A percentile compares a stretch with the other conserved stretches of the same genome.
phyloP scores from a whole-genome alignment of 1,140 invertebrate species.

The Anastatus disparis region DNA sequence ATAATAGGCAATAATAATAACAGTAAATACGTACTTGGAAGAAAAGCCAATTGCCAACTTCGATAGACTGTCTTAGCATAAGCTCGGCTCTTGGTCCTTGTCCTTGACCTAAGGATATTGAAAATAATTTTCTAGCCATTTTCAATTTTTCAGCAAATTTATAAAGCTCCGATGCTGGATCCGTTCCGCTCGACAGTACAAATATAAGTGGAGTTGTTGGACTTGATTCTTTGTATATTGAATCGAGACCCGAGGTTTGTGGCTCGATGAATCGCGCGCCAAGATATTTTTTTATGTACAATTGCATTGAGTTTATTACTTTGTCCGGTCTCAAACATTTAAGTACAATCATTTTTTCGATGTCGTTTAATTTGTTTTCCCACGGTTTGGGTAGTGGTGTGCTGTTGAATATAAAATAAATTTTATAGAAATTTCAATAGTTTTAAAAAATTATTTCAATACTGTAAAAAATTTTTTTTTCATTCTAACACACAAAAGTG shows the following conservation, averaged over 20 bases:
- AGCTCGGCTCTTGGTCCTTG: constrained; percentile 75
- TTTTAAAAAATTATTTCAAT: too few species aligned
- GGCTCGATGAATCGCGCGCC: constrained; percentile 76
- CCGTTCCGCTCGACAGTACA: constrained; percentile 77
- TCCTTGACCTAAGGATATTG: constrained; percentile 79
- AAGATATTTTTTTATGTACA: constrained; percentile 70
- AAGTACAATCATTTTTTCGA: constrained; percentile 77
- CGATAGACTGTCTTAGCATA: constrained; percentile 71
- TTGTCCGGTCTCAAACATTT: constrained; percentile 81
- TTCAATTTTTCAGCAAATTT: constrained; percentile 74
- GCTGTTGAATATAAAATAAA: too few species aligned
- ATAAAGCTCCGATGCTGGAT: constrained; percentile 74
- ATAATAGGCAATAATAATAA: too few species aligned
- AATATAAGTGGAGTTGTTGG: constrained; percentile 74
- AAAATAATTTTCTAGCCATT: constrained; percentile 70
- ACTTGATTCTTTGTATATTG: constrained; percentile 75
- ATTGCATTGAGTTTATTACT: constrained; percentile 76
- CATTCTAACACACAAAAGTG: too few species aligned
- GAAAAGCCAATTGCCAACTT: constrained; percentile 75
- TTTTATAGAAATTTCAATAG: too few species aligned
- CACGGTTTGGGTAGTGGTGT: constrained; percentile 54
- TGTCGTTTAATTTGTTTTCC: constrained; percentile 68
- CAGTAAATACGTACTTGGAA: constrained; percentile 63
- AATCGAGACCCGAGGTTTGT: constrained; percentile 72
- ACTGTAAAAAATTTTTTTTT: too few species aligned